Percentiles rank a stretch among this genome's conserved stretches.
Evolutionary conservation across 23 tunicate genomes (phyloP).

Genomic region (Trididemnum nubilum): DNA sequence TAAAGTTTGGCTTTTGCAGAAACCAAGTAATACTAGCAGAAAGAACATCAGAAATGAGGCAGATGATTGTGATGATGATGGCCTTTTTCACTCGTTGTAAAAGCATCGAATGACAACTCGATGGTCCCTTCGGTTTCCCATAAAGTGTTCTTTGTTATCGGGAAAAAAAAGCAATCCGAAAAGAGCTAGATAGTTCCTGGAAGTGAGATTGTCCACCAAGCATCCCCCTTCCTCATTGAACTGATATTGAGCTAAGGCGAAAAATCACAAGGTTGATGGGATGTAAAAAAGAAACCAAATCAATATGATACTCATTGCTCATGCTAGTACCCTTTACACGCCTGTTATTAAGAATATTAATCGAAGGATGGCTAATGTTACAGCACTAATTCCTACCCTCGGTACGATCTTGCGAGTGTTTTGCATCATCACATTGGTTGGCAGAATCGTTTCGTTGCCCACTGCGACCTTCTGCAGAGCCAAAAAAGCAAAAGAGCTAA

Average conservation of each 20-base stretch:
- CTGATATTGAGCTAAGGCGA: constrained; percentile 25
- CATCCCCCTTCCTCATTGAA: constrained; percentile 32
- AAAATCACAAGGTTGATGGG: constrained; percentile 23
- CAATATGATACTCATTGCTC: background rate
- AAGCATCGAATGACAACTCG: background rate
- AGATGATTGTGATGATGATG: constrained; percentile 34
- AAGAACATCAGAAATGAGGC: constrained; percentile 51
- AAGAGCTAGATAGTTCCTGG: background rate
- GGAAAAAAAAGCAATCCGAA: constrained; percentile 49
- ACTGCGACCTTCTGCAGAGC: background rate
- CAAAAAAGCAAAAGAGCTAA: background rate
- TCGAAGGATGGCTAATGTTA: constrained; percentile 31
- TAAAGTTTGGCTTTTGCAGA: background rate
- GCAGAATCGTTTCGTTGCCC: background rate
- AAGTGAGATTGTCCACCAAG: background rate
- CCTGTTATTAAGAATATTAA: constrained; percentile 37
- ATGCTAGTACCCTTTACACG: background rate
- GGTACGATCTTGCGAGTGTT: background rate
- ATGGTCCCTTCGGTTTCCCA: background rate
- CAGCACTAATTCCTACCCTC: background rate
- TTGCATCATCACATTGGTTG: background rate
- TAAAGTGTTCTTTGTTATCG: constrained; percentile 14
- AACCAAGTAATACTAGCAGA: constrained; percentile 29
- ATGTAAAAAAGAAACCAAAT: constrained; percentile 34
- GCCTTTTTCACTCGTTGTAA: constrained; percentile 50